Evolutionary conservation across 2,797 vertebrate genomes (phyloP).

Genomic region (Sparidentex hasta): DNA sequence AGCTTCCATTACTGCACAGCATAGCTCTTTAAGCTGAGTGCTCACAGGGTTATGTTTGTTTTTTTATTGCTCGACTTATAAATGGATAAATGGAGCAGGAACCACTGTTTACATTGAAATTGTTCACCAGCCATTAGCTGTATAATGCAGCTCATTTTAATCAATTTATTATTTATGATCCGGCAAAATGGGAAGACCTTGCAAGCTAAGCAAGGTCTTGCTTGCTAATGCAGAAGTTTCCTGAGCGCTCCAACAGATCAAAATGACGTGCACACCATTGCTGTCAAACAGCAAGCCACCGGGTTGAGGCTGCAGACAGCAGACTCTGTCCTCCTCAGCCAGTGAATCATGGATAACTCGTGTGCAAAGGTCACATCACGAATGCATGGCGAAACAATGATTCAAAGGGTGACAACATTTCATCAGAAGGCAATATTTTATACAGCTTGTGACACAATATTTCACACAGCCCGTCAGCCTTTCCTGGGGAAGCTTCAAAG

Average conservation of each 20-base stretch:
- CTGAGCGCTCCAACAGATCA: conserved; percentile 13
- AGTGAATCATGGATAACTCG: conserved; percentile 40
- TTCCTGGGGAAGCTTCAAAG: conserved; percentile 58
- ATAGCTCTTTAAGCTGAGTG: conserved; percentile 41
- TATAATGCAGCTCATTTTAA: conserved; percentile 50
- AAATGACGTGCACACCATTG: neutral
- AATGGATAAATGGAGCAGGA: conserved; percentile 42
- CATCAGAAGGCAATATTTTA: conserved; percentile 60
- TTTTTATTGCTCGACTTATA: conserved; percentile 28
- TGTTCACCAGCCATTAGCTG: conserved; percentile 21
- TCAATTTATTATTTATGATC: conserved; percentile 48
- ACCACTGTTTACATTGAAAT: conserved; percentile 41
- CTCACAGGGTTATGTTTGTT: conserved; percentile 12
- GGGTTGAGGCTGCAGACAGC: neutral
- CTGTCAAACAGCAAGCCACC: neutral
- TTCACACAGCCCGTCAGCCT: conserved; percentile 65
- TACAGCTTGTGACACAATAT: conserved; percentile 49
- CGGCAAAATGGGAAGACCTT: conserved; percentile 27
- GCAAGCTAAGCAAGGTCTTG: conserved; percentile 25
- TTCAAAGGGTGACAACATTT: conserved; percentile 69
- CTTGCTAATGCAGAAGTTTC: conserved; percentile 32
- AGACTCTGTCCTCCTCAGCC: conserved; percentile 5
- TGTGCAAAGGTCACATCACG: conserved; percentile 52
- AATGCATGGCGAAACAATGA: conserved; percentile 55
- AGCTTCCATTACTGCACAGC: conserved; percentile 16